These are phyloP conservation scores for Apostichopus leukothele DNA, from an alignment of 53 echinoderm and acorn worm genomes.

Conservation along the genomic window DNA sequence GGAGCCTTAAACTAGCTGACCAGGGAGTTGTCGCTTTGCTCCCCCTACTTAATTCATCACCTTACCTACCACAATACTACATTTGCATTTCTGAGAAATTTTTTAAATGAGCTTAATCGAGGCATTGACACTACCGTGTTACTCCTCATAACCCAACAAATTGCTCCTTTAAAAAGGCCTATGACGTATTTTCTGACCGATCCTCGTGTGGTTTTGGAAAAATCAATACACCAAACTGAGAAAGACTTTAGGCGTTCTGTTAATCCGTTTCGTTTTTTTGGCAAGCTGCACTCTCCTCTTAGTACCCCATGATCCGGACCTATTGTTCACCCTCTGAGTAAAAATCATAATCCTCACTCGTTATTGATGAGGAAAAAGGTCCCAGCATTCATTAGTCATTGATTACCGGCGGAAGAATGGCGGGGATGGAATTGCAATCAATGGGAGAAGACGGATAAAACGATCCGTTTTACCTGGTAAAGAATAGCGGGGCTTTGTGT, in stretches of 20 bases:
- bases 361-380: constrained; percentile 34
- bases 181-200: neutral
- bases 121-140: too few relatives aligned
- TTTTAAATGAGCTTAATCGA: too few relatives aligned
- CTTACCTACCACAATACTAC: too few relatives aligned
- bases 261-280: constrained; percentile 11
- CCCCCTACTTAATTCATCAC: too few relatives aligned
- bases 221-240: neutral
- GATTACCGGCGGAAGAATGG: constrained; percentile 13
- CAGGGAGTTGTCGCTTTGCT: too few relatives aligned
- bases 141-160: too few relatives aligned
- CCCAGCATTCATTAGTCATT: neutral
- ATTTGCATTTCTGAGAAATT: too few relatives aligned
- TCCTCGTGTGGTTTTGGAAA: neutral
- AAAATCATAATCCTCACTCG: constrained; percentile 35
- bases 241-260: constrained; percentile 32
- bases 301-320: constrained; percentile 10
- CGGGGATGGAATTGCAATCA: constrained; percentile 23
- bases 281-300: neutral
- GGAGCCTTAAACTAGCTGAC: too few relatives aligned
- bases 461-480: constrained; percentile 31
- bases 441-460: constrained; percentile 26
- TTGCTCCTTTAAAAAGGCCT: too few relatives aligned
- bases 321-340: neutral
- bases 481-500: constrained; percentile 16